These are phyloP conservation scores for Nymphalis io DNA, from an alignment of 1,140 invertebrate genomes.

Conservation along the genomic window DNA sequence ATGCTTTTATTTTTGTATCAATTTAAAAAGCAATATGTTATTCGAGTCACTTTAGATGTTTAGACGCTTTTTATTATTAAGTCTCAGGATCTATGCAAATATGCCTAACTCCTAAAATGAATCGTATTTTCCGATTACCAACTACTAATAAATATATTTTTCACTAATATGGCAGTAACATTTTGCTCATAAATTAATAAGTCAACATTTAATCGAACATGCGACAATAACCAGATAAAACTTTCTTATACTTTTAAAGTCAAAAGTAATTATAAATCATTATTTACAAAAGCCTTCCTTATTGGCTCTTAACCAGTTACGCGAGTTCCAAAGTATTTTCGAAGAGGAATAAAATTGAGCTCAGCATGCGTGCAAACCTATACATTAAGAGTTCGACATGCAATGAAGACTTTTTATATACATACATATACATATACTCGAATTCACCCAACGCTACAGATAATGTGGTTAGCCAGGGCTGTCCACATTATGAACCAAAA, in stretches of 20 bases:
- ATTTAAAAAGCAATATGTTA: slow-evolving; percentile 57
- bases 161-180: not conserved
- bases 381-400: slow-evolving; percentile 64
- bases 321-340: slow-evolving; percentile 41
- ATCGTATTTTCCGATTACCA: too few species aligned
- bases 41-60: slow-evolving; percentile 46
- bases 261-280: slow-evolving; percentile 39
- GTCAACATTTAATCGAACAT: slow-evolving; percentile 8
- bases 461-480: slow-evolving; percentile 43
- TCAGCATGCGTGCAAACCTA: slow-evolving; percentile 61
- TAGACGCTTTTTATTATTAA: slow-evolving; percentile 39
- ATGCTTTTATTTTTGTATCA: slow-evolving; percentile 67
- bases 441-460: slow-evolving; percentile 43
- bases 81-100: not conserved
- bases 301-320: slow-evolving; percentile 48
- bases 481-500: slow-evolving; percentile 20
- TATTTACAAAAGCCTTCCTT: slow-evolving; percentile 40
- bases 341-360: slow-evolving; percentile 45
- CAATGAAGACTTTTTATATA: slow-evolving; percentile 55
- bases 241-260: slow-evolving; percentile 18
- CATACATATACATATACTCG: too few species aligned
- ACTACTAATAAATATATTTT: not conserved
- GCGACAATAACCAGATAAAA: slow-evolving; percentile 22
- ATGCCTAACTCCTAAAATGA: too few species aligned
- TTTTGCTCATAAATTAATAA: not conserved